phyloP scores from a whole-genome alignment of 2,113 vertebrate genomes.

The Ramphastos sulfuratus region DNA sequence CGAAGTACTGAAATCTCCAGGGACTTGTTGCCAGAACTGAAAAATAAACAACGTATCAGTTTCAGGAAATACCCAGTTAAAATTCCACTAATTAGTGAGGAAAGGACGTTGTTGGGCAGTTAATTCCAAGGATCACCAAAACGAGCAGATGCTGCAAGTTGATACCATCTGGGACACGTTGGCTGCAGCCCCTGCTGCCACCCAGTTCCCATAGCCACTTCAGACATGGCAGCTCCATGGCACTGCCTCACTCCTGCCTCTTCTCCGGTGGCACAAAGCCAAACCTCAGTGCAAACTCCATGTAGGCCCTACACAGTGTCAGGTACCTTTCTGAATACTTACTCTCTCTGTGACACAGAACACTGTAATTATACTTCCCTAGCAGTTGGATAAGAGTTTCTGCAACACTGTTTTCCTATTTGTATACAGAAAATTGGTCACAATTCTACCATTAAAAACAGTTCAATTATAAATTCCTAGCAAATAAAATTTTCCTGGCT shows the following conservation, averaged over 20 bases:
- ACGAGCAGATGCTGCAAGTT: background rate
- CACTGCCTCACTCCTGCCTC: background rate
- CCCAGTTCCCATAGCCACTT: fast-evolving
- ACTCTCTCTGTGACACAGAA: background rate
- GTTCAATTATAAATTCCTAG: slow-evolving; percentile 2
- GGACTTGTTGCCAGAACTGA: background rate
- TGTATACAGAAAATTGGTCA: background rate
- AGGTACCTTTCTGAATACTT: background rate
- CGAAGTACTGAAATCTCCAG: background rate
- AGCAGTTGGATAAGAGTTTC: background rate
- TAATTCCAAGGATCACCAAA: background rate
- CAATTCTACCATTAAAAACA: background rate
- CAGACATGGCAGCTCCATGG: background rate
- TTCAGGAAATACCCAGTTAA: background rate
- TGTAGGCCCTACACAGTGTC: background rate
- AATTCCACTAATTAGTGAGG: background rate
- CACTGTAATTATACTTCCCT: background rate
- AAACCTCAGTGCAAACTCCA: background rate
- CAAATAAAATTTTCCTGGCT: background rate
- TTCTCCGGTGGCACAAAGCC: background rate
- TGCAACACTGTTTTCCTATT: background rate
- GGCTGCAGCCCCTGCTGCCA: background rate
- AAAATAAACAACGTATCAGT: background rate
- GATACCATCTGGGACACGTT: fast-evolving
- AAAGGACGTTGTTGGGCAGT: background rate